Evolutionary conservation across 2,797 vertebrate species (phyloP), one percentile per base, ranked within the genome.

Genomic region (Leptodactylus fallax): DNA sequence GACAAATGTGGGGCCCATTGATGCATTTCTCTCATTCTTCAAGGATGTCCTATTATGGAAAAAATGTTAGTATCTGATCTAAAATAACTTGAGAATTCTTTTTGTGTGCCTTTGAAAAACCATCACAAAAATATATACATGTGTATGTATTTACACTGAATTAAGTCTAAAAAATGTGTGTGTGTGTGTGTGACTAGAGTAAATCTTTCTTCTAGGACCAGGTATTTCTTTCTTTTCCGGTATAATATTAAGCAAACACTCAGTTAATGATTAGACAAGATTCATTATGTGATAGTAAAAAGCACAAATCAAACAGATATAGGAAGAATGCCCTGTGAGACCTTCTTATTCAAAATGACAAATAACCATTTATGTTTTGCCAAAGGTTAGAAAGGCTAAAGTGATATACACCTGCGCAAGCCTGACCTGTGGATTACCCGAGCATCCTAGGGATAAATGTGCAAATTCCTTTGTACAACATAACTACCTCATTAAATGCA

Each of bases 191-290:
- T 77, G 72, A 77, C 19, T 53, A 63, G 49, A 84, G 58, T 83
- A 65, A 88, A 36, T 36, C 36, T 36, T 36, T 82, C 51, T 81
- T 45, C 23, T 27, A 65, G 6, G 10, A 45, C 23, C 11, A 80
- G 58, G 53, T 1, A 79, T 16, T 79, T 21, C 36, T 17, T 85
- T 88, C 17, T 85, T 16, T 17, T 58, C 2, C 21, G 61, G 4
- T 17, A 65, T 88, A 74, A 81, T 85, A 63, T 55, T 60, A 78
- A 23, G 36, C 72, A 87, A 87, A 87, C 16, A 87, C 53, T 83
- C 51, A 47, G 80, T 72, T 88, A 88, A 88, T 85, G 25, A 80
- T 85, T 88, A 85, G 17, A 53, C 45, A 88, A 49, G 47, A 81
- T 82, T 83, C 23, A 77, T 27, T 47, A 83, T 6, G 51, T 49